Conservation (phyloP, 37 sponge, comb jelly and placozoan species). For the Cladorhizidae sp. region DNA sequence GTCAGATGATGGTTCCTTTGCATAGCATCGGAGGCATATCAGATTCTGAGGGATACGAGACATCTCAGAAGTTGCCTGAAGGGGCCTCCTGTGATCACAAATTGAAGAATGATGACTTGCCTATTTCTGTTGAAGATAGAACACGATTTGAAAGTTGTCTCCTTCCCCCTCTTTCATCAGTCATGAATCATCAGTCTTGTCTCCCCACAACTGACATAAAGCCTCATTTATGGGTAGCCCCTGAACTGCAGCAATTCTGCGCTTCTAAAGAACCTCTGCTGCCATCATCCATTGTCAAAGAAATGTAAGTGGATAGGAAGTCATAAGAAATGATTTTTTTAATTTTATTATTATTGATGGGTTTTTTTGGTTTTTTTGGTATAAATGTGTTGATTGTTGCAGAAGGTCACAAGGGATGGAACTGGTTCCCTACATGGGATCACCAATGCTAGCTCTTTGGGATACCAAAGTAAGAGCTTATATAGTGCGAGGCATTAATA, state of each 20-base stretch:
- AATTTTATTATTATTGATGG: too few species aligned
- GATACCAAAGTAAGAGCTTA: not conserved
- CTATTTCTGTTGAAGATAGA: too few species aligned
- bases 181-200: not conserved
- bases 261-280: not conserved
- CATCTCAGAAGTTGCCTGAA: too few species aligned
- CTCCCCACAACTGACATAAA: not conserved
- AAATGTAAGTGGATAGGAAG: conserved; percentile 11
- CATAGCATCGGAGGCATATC: too few species aligned
- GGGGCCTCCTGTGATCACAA: too few species aligned
- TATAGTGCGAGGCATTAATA: too few species aligned
- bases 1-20: too few species aligned
- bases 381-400: not conserved
- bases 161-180: not conserved
- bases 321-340: not conserved
- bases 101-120: too few species aligned
- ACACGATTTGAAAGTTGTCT: too few species aligned
- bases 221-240: conserved; percentile 47
- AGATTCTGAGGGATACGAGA: too few species aligned
- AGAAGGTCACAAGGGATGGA: conserved; percentile 28
- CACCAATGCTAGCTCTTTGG: not conserved
- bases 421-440: conserved; percentile 20
- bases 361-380: too few species aligned
- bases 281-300: conserved; percentile 13
- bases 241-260: conserved; percentile 4